Evolutionary conservation across 2,888 invertebrate species (phyloP).

Genomic region (Cantharis flavilabris): DNA sequence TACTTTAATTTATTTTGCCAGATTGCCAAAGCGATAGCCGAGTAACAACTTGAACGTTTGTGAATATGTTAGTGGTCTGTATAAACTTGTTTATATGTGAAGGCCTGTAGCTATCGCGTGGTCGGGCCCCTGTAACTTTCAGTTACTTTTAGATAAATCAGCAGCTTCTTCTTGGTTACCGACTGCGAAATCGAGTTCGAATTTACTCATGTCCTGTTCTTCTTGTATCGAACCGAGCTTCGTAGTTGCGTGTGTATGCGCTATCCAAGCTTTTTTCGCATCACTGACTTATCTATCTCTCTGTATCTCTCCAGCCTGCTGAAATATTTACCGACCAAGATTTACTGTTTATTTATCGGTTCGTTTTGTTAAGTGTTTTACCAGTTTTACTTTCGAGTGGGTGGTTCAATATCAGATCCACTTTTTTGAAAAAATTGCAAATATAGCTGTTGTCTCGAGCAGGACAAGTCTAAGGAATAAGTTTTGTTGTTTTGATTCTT

Average conservation of each 20-base stretch:
- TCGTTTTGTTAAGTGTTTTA: constrained; percentile 37
- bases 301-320: constrained; percentile 24
- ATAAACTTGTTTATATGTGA: constrained; percentile 48
- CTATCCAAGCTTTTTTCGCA: constrained; percentile 29
- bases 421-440: not conserved
- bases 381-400: constrained; percentile 39
- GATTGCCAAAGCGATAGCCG: constrained; percentile 50
- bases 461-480: not conserved
- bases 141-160: constrained; percentile 41
- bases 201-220: constrained; percentile 1
- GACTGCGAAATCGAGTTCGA: constrained; percentile 8
- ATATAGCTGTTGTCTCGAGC: not conserved
- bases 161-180: constrained; percentile 32
- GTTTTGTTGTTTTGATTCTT: not conserved
- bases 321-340: constrained; percentile 32
- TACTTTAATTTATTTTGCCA: constrained; percentile 57
- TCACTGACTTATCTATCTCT: constrained; percentile 28
- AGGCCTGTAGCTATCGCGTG: constrained; percentile 41
- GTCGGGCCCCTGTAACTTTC: constrained; percentile 37
- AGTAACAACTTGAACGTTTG: constrained; percentile 50
- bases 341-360: constrained; percentile 37
- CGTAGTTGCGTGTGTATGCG: constrained; percentile 31
- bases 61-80: constrained; percentile 48
- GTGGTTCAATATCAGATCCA: constrained; percentile 22
- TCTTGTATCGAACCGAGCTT: not conserved